Evolutionary conservation across 2,113 vertebrate species (phyloP).

Genomic region (Antidorcas marsupialis): DNA sequence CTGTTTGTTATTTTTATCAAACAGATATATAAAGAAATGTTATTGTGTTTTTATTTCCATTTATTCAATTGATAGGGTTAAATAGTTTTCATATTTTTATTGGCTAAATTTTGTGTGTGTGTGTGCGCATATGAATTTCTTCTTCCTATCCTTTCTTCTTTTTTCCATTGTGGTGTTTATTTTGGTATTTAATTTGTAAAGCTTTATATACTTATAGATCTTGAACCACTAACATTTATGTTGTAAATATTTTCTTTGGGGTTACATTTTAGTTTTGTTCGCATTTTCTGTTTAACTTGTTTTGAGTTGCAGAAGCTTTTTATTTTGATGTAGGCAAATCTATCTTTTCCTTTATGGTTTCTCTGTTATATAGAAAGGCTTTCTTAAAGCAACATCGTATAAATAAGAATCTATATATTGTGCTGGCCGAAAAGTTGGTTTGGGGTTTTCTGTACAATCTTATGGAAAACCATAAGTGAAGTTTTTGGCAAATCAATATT

Average conservation of each 20-base stretch:
- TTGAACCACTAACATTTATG: neutral
- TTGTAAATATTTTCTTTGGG: neutral
- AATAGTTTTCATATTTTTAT: neutral
- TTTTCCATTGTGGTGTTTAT: neutral
- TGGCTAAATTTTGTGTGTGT: neutral
- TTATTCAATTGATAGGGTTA: neutral
- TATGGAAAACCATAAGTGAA: neutral
- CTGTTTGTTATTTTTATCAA: neutral
- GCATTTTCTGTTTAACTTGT: slow-evolving; percentile 19
- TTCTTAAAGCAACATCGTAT: neutral
- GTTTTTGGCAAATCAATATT: neutral
- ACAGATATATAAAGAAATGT: neutral
- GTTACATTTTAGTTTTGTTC: neutral
- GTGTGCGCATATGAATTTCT: neutral
- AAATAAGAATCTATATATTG: slow-evolving; percentile 1
- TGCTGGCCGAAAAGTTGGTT: neutral
- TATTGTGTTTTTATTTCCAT: neutral
- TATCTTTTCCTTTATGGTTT: neutral
- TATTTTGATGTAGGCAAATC: neutral
- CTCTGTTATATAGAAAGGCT: neutral
- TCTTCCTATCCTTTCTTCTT: neutral
- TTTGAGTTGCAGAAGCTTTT: neutral
- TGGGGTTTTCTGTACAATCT: neutral
- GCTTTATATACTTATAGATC: neutral
- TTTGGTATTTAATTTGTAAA: neutral